A percentile compares a stretch with the other conserved stretches of the same genome.
These are phyloP conservation scores for Choloepus didactylus DNA, from an alignment of 2,797 vertebrate genomes.

Conservation along the genomic window DNA sequence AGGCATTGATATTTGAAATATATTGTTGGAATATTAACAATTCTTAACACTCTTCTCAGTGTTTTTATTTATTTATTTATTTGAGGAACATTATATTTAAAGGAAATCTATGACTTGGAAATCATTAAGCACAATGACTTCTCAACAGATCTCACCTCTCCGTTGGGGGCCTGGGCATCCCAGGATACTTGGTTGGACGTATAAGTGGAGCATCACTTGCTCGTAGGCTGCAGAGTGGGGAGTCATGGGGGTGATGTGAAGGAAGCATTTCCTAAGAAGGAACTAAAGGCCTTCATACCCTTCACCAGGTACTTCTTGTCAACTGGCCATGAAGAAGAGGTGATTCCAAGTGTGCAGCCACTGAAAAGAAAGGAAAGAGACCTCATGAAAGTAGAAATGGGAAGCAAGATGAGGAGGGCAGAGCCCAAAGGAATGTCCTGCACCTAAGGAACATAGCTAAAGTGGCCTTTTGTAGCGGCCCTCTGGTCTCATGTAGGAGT, in stretches of 20 bases:
- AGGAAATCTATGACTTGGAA: not conserved
- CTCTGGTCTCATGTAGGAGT: rapidly evolving
- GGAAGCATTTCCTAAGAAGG: not conserved
- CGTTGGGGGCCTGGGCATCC: not conserved
- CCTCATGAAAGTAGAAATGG: not conserved
- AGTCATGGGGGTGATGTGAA: not conserved
- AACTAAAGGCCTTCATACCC: not conserved
- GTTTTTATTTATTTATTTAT: not conserved
- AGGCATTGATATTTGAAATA: not conserved
- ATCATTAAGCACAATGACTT: not conserved
- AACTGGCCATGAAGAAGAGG: not conserved
- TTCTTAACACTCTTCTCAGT: not conserved
- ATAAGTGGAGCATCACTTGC: not conserved
- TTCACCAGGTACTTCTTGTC: not conserved
- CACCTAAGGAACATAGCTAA: not conserved
- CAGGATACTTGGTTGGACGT: not conserved
- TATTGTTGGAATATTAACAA: not conserved
- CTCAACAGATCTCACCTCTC: not conserved
- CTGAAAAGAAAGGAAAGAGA: not conserved
- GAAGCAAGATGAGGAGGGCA: not conserved
- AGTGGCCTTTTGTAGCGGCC: not conserved
- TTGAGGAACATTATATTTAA: not conserved
- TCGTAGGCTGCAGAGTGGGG: not conserved
- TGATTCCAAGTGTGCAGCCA: not conserved
- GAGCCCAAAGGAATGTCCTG: not conserved